These are phyloP conservation scores for Zaprionus bogoriensis DNA, from an alignment of 2,888 invertebrate genomes.

Conservation along the genomic window DNA sequence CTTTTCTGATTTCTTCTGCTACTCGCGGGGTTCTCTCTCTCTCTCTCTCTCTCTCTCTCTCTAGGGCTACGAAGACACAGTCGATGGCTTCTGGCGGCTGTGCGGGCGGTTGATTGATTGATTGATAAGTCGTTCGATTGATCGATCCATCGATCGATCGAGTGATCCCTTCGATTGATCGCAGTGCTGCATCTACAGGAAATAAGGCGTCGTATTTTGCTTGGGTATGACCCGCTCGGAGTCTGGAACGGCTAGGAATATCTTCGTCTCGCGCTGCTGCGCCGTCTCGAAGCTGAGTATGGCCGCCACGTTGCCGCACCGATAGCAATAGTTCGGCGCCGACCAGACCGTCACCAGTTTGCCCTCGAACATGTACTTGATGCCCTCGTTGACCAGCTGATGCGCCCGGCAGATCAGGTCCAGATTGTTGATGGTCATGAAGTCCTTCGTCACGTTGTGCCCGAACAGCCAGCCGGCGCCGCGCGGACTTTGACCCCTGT, in stretches of 20 bases:
- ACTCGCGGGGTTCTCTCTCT: neutral
- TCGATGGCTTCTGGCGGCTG: no score
- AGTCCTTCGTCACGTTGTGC: slow-evolving; percentile 95
- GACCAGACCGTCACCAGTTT: slow-evolving; percentile 99
- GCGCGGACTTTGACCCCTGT: slow-evolving; percentile 93
- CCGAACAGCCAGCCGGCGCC: slow-evolving; percentile 99
- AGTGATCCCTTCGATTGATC: neutral
- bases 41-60: no score
- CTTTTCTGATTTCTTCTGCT: no score
- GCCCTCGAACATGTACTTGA: slow-evolving; percentile 99
- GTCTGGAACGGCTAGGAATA: slow-evolving; percentile 98
- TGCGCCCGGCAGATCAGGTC: slow-evolving; percentile 98
- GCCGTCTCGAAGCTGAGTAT: slow-evolving; percentile 94
- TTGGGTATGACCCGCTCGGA: slow-evolving; percentile 96
- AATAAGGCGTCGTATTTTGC: slow-evolving; percentile 97
- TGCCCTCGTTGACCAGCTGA: slow-evolving; percentile 99
- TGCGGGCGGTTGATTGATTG: neutral
- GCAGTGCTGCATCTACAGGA: slow-evolving; percentile 86
- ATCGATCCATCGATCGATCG: neutral
- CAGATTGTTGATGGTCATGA: slow-evolving; percentile 96
- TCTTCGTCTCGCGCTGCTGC: slow-evolving; percentile 90
- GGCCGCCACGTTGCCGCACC: slow-evolving; percentile 99
- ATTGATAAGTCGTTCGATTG: neutral
- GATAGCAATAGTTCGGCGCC: slow-evolving; percentile 99
- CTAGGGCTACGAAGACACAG: no score